Conservation (phyloP, 37 sponge, comb jelly and placozoan species). For the Spongilla lacustris region DNA sequence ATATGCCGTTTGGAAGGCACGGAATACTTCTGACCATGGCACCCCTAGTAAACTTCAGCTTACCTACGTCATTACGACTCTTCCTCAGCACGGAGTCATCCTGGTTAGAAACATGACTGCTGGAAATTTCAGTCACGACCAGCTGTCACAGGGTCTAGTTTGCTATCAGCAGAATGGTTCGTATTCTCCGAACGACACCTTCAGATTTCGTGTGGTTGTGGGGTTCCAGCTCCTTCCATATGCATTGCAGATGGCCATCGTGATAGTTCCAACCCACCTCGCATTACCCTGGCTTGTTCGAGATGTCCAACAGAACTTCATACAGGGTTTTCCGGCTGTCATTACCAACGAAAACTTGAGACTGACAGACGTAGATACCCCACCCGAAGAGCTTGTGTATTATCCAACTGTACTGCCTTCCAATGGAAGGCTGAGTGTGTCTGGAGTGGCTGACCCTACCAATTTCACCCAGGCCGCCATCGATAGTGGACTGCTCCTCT, state of each 20-base stretch:
- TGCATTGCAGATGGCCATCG: not conserved
- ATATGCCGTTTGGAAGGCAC: conserved; percentile 43
- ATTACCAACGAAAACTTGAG: conserved; percentile 9
- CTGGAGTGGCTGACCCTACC: not conserved
- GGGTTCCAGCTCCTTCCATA: not conserved
- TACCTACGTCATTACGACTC: not conserved
- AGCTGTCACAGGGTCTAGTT: not conserved
- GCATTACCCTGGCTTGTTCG: no score
- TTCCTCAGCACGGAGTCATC: conserved; percentile 12
- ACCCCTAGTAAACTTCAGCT: not conserved
- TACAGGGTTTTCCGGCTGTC: conserved; percentile 1
- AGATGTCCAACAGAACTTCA: not conserved
- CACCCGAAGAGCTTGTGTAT: conserved; percentile 24
- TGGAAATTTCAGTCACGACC: conserved; percentile 17
- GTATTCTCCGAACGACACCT: conserved; percentile 12
- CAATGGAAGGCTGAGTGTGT: conserved; percentile 8
- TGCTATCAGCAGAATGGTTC: conserved; percentile 57
- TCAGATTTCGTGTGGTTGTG: conserved; percentile 18
- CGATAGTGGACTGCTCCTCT: conserved; percentile 9
- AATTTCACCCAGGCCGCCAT: conserved; percentile 66
- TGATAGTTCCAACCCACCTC: not conserved
- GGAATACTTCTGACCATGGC: not conserved
- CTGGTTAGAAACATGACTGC: not conserved
- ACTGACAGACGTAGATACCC: conserved; percentile 58
- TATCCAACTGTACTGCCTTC: not conserved